Conservation (phyloP, 2,888 invertebrate genomes). For the Volucella zonaria region DNA sequence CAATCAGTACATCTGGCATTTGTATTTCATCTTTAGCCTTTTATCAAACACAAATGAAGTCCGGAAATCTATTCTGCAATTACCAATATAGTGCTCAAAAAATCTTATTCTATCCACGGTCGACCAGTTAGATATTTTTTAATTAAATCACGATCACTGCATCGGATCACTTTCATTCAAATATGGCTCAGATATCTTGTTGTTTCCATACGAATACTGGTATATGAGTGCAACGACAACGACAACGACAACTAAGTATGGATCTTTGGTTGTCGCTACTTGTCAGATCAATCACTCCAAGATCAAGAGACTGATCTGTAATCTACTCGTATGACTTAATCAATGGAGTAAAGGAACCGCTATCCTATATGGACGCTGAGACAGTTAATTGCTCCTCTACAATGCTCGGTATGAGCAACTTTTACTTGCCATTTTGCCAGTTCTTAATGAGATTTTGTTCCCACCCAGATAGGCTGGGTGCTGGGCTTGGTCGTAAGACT, state of each 20-base stretch:
- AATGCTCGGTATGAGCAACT: constrained; percentile 38
- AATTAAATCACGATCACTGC: constrained; percentile 20
- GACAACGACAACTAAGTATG: constrained; percentile 50
- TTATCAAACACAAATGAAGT: too few species aligned
- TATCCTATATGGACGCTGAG: neutral
- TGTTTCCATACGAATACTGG: constrained; percentile 3
- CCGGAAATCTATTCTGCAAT: too few species aligned
- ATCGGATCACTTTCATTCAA: constrained; percentile 33
- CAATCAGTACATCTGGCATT: too few species aligned
- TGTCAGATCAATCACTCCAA: constrained; percentile 30
- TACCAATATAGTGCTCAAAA: neutral
- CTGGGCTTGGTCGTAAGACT: neutral
- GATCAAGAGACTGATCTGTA: constrained; percentile 44
- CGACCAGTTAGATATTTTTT: neutral
- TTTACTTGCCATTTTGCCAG: constrained; percentile 20
- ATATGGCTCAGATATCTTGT: constrained; percentile 32
- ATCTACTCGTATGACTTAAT: constrained; percentile 66
- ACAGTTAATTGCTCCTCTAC: constrained; percentile 48
- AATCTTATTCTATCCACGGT: neutral
- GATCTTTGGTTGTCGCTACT: constrained; percentile 30
- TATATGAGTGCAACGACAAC: constrained; percentile 22
- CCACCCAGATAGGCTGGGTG: constrained; percentile 18
- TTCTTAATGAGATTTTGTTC: constrained; percentile 22
- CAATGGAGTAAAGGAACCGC: constrained; percentile 24
- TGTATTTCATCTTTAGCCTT: too few species aligned